A percentile compares a stretch with the other conserved stretches of the same genome.
These are phyloP conservation scores for Crypturellus undulatus DNA, from an alignment of 2,113 vertebrate genomes.

Conservation along the genomic window DNA sequence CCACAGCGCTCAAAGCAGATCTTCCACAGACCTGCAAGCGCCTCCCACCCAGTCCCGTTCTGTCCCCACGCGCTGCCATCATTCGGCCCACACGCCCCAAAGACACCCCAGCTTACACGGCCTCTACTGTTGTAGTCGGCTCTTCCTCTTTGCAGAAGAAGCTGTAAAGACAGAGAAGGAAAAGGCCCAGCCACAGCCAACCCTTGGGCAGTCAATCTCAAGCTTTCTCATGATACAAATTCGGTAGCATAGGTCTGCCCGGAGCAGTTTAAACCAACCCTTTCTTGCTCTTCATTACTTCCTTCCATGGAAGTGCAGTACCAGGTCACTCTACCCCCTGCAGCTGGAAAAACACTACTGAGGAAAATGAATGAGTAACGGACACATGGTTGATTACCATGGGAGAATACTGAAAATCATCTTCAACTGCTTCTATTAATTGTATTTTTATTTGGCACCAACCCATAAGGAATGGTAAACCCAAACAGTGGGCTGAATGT, in stretches of 20 bases:
- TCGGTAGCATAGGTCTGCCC: no score
- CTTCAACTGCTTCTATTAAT: not conserved
- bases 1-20: not conserved
- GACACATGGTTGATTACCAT: not conserved
- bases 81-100: no score
- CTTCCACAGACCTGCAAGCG: no score
- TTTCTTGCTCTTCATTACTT: no score
- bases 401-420: not conserved
- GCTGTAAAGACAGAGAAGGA: not conserved
- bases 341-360: not conserved
- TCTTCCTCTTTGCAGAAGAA: not conserved
- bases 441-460: not conserved
- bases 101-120: not conserved
- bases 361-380: not conserved
- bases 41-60: not conserved
- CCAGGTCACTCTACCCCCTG: not conserved
- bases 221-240: no score
- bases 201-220: no score
- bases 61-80: no score
- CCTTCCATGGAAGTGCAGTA: not conserved
- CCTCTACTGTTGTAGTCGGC: not conserved
- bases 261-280: no score
- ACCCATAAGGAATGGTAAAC: not conserved
- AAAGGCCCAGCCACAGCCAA: no score
- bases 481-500: not conserved